Evolutionary conservation across 1,140 invertebrate genomes (phyloP).

Genomic region (Copidosoma floridanum): DNA sequence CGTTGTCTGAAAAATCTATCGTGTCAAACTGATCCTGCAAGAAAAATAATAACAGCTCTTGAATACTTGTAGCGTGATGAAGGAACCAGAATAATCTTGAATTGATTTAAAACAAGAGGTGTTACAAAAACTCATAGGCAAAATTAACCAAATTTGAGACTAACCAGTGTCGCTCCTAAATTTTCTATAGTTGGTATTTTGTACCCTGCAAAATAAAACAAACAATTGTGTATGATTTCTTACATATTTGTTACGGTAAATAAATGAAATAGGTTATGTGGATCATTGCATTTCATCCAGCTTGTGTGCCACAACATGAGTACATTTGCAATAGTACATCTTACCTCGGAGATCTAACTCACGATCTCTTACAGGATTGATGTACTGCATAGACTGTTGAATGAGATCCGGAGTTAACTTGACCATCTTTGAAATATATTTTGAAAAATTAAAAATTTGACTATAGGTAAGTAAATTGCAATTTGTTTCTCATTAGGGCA

Average conservation of each 20-base stretch:
- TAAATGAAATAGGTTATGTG: not conserved
- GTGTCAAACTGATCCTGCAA: conserved; percentile 95
- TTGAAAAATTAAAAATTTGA: too few species aligned
- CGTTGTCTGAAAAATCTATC: conserved; percentile 98
- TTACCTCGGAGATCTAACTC: conserved; percentile 94
- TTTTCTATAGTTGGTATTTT: conserved; percentile 99
- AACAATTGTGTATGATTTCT: not conserved
- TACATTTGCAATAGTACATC: too few species aligned
- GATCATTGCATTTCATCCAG: not conserved
- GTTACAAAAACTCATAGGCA: too few species aligned
- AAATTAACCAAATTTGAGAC: too few species aligned
- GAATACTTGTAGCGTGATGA: not conserved
- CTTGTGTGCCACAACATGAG: not conserved
- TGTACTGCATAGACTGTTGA: conserved; percentile 84
- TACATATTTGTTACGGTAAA: not conserved
- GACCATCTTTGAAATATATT: conserved; percentile 85
- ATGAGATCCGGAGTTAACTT: conserved; percentile 92
- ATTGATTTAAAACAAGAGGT: not conserved
- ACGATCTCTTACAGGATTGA: conserved; percentile 91
- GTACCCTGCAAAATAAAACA: conserved; percentile 70
- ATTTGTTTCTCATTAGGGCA: too few species aligned
- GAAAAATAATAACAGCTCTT: conserved; percentile 32
- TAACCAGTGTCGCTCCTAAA: conserved; percentile 88
- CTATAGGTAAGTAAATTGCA: too few species aligned
- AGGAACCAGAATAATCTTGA: not conserved